Percentiles rank a stretch among this genome's conserved stretches.
Conservation (phyloP, 2,113 vertebrate species). For the Hippocampus zosterae region DNA sequence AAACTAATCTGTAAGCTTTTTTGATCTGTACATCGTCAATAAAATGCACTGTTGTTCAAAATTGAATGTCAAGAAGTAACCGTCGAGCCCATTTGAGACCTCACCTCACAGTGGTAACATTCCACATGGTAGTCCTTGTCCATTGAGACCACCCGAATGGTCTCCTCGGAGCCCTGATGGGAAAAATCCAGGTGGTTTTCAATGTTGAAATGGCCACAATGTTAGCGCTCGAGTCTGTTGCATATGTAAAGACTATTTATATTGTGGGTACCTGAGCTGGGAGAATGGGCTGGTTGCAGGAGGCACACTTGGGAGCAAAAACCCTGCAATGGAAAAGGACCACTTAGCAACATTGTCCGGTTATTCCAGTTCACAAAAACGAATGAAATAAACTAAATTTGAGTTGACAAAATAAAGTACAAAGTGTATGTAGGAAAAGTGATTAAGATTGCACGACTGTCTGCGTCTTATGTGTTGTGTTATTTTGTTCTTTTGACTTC, state of each 20-base stretch:
- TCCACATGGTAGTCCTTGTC: slow-evolving; percentile 98
- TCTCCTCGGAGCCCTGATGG: slow-evolving; percentile 90
- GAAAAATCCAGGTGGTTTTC: slow-evolving; percentile 16
- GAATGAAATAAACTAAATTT: neutral
- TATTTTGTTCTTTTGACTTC: too few species aligned
- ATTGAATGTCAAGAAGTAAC: too few species aligned
- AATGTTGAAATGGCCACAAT: neutral
- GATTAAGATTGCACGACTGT: too few species aligned
- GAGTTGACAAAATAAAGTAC: too few species aligned
- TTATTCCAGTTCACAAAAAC: neutral
- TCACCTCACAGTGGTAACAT: slow-evolving; percentile 97
- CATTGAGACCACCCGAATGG: slow-evolving; percentile 97
- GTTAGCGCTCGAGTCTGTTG: neutral
- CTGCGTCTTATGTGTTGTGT: too few species aligned
- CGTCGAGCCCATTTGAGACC: slow-evolving; percentile 12
- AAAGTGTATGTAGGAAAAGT: too few species aligned
- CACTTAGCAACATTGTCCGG: neutral
- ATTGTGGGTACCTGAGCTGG: slow-evolving; percentile 85
- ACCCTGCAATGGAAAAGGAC: slow-evolving; percentile 72
- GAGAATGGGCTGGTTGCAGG: slow-evolving; percentile 93
- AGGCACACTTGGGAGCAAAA: slow-evolving; percentile 97
- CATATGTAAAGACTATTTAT: neutral
- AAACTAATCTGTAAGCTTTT: neutral
- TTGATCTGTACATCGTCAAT: too few species aligned
- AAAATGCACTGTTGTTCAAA: too few species aligned